Evolutionary conservation across 2,797 vertebrate species (phyloP).

Genomic region (Lutjanus argentimaculatus): DNA sequence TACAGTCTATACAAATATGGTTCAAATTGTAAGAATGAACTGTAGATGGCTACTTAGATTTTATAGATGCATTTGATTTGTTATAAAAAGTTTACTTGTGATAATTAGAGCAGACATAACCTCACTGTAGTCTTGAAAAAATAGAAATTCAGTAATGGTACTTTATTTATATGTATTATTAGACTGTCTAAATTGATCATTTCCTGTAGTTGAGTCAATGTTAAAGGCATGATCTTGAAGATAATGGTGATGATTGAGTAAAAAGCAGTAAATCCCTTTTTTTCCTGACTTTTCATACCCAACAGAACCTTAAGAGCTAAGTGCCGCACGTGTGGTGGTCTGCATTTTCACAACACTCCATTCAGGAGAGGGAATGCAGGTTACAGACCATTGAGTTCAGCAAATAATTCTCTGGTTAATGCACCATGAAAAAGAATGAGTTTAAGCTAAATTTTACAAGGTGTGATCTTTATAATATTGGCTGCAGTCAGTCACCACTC

Average conservation of each 20-base stretch:
- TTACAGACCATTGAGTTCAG: constrained; percentile 47
- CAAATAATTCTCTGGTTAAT: constrained; percentile 59
- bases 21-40: neutral
- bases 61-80: constrained; percentile 11
- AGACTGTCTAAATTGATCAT: neutral
- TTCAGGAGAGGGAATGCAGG: constrained; percentile 30
- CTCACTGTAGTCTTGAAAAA: constrained; percentile 17
- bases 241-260: constrained; percentile 6
- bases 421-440: constrained; percentile 35
- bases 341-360: constrained; percentile 39
- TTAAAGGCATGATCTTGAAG: constrained; percentile 22
- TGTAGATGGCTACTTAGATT: constrained; percentile 1
- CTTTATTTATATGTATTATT: constrained; percentile 5
- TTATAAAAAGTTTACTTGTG: constrained; percentile 3
- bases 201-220: constrained; percentile 13
- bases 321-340: neutral
- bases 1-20: constrained; percentile 14
- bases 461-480: constrained; percentile 49
- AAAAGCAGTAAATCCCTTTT: constrained; percentile 3
- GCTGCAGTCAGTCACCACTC: constrained; percentile 18
- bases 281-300: constrained; percentile 7
- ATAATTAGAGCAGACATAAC: constrained; percentile 25
- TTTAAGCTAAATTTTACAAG: constrained; percentile 43
- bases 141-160: constrained; percentile 11
- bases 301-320: constrained; percentile 26